phyloP scores from a whole-genome alignment of 2,797 vertebrate genomes.

The Gymnopithys bicolor region DNA sequence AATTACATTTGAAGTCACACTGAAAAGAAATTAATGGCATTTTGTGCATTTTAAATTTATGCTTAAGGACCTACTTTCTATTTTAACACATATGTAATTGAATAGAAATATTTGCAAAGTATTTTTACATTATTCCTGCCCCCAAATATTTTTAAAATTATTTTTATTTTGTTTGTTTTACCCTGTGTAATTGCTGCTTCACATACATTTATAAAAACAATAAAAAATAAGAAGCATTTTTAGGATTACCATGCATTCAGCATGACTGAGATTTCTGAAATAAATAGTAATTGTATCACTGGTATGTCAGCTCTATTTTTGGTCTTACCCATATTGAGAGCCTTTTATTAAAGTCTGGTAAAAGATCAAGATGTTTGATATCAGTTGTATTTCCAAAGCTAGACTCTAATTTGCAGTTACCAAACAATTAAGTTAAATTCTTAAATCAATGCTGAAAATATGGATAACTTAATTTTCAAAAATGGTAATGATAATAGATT shows the following conservation, averaged over 20 bases:
- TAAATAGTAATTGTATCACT: background rate
- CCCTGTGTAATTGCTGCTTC: background rate
- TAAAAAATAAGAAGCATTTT: background rate
- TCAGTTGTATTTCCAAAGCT: slow-evolving; percentile 10
- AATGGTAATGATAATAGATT: background rate
- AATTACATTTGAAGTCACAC: background rate
- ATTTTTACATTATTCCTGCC: background rate
- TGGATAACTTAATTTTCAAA: background rate
- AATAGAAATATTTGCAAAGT: background rate
- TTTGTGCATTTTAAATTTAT: background rate
- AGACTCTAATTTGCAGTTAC: background rate
- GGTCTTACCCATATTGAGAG: background rate
- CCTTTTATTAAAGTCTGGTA: background rate
- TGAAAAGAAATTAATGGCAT: background rate
- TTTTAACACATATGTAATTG: background rate
- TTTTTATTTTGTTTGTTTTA: background rate
- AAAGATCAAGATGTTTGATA: background rate
- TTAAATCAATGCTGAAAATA: slow-evolving; percentile 14
- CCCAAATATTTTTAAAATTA: background rate
- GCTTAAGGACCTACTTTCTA: background rate
- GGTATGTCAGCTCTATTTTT: background rate
- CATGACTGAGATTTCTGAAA: background rate
- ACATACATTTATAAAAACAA: background rate
- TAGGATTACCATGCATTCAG: background rate
- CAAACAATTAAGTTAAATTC: slow-evolving; percentile 11